phyloP scores from a whole-genome alignment of 2,888 invertebrate species.

The Drosophila melanosoma region DNA sequence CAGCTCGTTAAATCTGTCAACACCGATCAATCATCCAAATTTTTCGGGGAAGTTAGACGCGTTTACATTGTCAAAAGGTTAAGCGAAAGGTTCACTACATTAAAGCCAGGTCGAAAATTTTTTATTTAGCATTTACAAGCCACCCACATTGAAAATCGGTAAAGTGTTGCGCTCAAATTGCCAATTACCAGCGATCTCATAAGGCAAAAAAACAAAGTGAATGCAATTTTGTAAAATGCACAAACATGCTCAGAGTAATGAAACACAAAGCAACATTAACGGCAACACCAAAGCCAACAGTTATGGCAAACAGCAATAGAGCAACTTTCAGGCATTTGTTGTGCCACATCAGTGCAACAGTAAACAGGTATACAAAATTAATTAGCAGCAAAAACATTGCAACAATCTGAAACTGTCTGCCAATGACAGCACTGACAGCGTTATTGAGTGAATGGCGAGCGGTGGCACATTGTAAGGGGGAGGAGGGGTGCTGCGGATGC shows the following conservation, averaged over 20 bases:
- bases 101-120: conserved; percentile 15
- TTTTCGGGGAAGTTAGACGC: background rate
- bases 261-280: conserved; percentile 4
- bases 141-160: conserved; percentile 1
- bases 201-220: conserved; percentile 33
- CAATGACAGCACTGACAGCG: conserved; percentile 28
- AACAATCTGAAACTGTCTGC: conserved; percentile 43
- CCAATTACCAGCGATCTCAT: conserved; percentile 30
- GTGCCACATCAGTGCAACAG: conserved; percentile 69
- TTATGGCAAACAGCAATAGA: conserved; percentile 14
- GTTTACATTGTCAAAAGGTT: background rate
- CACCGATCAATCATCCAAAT: conserved; percentile 73
- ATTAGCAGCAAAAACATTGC: conserved; percentile 72
- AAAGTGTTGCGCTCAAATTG: conserved; percentile 13
- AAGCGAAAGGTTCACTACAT: conserved; percentile 25
- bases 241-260: conserved; percentile 30
- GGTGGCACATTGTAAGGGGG: background rate
- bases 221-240: conserved; percentile 46
- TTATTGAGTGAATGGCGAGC: background rate
- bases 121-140: background rate
- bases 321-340: conserved; percentile 39
- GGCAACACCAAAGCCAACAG: conserved; percentile 4
- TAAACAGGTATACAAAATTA: conserved; percentile 67
- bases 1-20: conserved; percentile 82
- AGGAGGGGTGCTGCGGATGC: background rate